Percentiles rank a stretch among this genome's conserved stretches.
Conservation (phyloP, 2,113 vertebrate species). For the Gymnorhina tibicen region DNA sequence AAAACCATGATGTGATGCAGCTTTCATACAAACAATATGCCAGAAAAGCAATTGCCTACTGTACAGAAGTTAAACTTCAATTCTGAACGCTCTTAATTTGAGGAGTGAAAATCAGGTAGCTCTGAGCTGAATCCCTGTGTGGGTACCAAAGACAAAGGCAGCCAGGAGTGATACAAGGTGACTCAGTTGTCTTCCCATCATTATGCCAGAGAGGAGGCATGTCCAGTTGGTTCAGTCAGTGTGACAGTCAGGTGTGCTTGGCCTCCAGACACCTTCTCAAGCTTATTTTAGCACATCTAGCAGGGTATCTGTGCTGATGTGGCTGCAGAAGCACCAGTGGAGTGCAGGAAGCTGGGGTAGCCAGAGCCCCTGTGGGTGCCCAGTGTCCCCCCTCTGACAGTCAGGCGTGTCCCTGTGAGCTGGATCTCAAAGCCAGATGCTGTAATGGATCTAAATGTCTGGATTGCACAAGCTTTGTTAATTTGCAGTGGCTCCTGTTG, state of each 20-base stretch:
- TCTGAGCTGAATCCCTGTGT: background rate
- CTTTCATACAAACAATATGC: background rate
- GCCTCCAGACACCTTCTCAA: background rate
- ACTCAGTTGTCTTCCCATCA: background rate
- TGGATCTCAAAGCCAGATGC: background rate
- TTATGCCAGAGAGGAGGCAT: background rate
- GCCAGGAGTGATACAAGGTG: background rate
- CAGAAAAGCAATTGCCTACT: background rate
- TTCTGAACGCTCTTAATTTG: background rate
- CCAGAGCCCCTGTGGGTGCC: background rate
- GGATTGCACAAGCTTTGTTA: background rate
- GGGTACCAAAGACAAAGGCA: background rate
- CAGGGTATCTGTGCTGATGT: background rate
- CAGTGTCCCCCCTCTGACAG: rapidly evolving
- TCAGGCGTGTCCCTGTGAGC: background rate
- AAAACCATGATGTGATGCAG: background rate
- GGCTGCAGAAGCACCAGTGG: background rate
- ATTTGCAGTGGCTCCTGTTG: background rate
- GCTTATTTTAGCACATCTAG: background rate
- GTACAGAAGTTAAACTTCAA: background rate
- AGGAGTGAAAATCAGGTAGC: background rate
- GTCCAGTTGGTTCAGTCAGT: too few relatives aligned
- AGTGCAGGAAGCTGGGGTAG: background rate
- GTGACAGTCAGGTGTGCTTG: background rate
- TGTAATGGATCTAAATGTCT: background rate